A percentile compares a stretch with the other conserved stretches of the same genome.
Conservation (phyloP, 1,140 invertebrate genomes). For the Reticulitermes speratus region DNA sequence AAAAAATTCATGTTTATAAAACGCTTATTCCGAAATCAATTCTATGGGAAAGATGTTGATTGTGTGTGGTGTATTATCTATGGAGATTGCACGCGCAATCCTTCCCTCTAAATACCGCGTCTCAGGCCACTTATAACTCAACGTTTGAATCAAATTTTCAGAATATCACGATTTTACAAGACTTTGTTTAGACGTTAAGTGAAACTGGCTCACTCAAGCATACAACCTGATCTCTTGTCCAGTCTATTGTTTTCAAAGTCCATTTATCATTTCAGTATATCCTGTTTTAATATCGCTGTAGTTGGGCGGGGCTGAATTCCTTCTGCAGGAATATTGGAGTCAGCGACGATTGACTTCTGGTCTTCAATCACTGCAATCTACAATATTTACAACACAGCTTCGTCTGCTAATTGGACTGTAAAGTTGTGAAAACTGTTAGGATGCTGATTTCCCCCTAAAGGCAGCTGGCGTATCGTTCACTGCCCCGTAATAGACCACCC, state of each 20-base stretch:
- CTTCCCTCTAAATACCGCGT: too few relatives aligned
- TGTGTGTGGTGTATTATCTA: too few relatives aligned
- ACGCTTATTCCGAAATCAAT: too few relatives aligned
- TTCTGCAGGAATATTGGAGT: too few relatives aligned
- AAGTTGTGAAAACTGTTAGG: constrained; percentile 16
- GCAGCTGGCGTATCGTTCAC: background rate
- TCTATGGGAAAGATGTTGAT: too few relatives aligned
- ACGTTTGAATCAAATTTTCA: background rate
- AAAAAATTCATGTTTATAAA: too few relatives aligned
- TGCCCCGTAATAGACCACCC: background rate
- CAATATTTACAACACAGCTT: background rate
- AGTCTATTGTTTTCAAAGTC: background rate
- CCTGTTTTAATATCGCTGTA: too few relatives aligned
- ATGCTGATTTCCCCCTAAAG: background rate
- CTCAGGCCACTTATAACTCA: too few relatives aligned
- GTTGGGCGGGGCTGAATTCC: too few relatives aligned
- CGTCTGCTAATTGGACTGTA: constrained; percentile 14
- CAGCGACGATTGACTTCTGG: too few relatives aligned
- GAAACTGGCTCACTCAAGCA: background rate
- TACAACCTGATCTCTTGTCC: background rate
- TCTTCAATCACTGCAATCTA: too few relatives aligned
- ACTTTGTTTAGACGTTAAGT: background rate
- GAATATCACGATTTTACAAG: background rate
- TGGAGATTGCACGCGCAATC: too few relatives aligned
- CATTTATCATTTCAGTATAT: background rate